Evolutionary conservation across 2,888 invertebrate species (phyloP).

Genomic region (Ferdinandea cuprea): DNA sequence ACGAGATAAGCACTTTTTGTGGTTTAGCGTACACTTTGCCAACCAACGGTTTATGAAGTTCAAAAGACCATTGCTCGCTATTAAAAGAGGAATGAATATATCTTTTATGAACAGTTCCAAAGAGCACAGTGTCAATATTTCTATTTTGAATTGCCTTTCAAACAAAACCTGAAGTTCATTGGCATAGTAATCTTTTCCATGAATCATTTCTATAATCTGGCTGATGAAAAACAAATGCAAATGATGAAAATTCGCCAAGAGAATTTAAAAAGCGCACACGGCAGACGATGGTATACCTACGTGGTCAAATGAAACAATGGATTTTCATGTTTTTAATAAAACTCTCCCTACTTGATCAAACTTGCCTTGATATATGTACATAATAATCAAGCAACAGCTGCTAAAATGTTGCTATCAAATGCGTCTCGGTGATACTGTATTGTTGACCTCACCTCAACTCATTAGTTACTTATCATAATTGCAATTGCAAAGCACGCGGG

Average conservation of each 20-base stretch:
- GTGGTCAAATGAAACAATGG: background rate
- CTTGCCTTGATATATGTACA: background rate
- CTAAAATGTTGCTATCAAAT: background rate
- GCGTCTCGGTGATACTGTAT: background rate
- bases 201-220: no score
- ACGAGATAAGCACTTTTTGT: no score
- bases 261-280: no score
- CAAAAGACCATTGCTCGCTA: background rate
- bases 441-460: slow-evolving; percentile 7
- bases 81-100: background rate
- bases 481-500: slow-evolving; percentile 7
- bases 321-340: background rate
- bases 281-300: no score
- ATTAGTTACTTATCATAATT: slow-evolving; percentile 10
- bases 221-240: no score
- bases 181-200: background rate
- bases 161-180: background rate
- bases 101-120: background rate
- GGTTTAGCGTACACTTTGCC: no score
- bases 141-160: background rate
- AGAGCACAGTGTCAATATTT: background rate
- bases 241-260: no score
- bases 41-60: no score
- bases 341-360: background rate
- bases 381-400: background rate